Evolutionary conservation across 2,888 invertebrate genomes (phyloP), one percentile per base, ranked within the genome.

Genomic region (Euplagia quadripunctaria): DNA sequence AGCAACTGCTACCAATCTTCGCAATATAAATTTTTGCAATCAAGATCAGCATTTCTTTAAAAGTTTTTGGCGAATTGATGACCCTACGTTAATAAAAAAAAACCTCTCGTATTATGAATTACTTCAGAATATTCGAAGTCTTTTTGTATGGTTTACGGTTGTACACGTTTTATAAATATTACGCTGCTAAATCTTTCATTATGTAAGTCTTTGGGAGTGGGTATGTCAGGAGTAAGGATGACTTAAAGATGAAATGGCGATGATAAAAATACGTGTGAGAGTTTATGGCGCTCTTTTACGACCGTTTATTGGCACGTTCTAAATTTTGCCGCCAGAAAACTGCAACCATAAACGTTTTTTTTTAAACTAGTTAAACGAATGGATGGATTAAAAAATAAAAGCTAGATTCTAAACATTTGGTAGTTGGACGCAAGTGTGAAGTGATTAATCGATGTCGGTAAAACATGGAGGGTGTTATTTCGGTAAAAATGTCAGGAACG

Each of bases 401-500:
- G 87, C 85, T 88, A 88, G 81, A 83, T 85, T 82, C 84, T 77
- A 87, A 88, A 87, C 85, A 85, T 77, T 71, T 81, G 86, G 78
- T 85, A 82, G 79, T 82, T 80, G 74, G 73, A 73, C 81, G 73
- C 88, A 91, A 93, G 93, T 94, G 94, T 93, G 92, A 93, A 90
- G 93, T 93, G 94, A 94, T 94, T 94, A 94, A 94, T 94, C 91
- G 86, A 85, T 87, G 88, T 85, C 83, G 83, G 87, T 82, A 86
- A 86, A 86, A 92, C 91, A 93, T 91, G 91, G 90, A 90, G 93
- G 91, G 91, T 90, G 93, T 93, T 94, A 93, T 94, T 94, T 94
- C 83, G 91, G 91, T 93, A 94, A 93, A 94, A 94, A 94, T 94
- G 94, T 88, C 82, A 82, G 87, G 94, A 94, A 94, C 94, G 94